Evolutionary conservation across 2,888 invertebrate genomes (phyloP).

Genomic region (Neoascia interrupta): DNA sequence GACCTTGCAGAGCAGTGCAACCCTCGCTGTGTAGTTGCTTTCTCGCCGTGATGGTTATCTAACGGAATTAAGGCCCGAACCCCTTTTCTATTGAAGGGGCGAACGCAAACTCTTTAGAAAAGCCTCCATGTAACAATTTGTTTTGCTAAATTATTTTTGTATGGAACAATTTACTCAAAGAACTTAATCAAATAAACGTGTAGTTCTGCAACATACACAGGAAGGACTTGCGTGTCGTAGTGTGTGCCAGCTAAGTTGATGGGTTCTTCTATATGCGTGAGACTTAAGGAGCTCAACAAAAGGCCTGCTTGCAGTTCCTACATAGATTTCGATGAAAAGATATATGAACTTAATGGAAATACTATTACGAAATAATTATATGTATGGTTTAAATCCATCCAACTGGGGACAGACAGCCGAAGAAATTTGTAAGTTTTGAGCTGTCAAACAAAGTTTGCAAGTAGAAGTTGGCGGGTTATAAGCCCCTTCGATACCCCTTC

Average conservation of each 20-base stretch:
- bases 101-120: constrained; percentile 8
- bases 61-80: constrained; percentile 45
- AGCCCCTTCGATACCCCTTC: background rate
- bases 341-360: constrained; percentile 42
- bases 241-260: constrained; percentile 11
- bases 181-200: constrained; percentile 63
- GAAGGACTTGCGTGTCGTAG: too few relatives aligned
- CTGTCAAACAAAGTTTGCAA: background rate
- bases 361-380: constrained; percentile 9
- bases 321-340: constrained; percentile 53
- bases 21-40: constrained; percentile 7
- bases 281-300: constrained; percentile 2
- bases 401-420: too few relatives aligned
- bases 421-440: background rate
- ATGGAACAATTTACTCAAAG: constrained; percentile 47
- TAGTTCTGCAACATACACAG: constrained; percentile 25
- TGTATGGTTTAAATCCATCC: too few relatives aligned
- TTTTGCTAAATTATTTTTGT: constrained; percentile 60
- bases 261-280: constrained; percentile 6
- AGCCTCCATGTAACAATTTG: constrained; percentile 44
- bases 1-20: constrained; percentile 30
- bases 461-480: background rate
- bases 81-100: constrained; percentile 33
- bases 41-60: constrained; percentile 44
- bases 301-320: too few relatives aligned